Conservation (phyloP, 2,888 invertebrate species). For the Syrista parreyssii region DNA sequence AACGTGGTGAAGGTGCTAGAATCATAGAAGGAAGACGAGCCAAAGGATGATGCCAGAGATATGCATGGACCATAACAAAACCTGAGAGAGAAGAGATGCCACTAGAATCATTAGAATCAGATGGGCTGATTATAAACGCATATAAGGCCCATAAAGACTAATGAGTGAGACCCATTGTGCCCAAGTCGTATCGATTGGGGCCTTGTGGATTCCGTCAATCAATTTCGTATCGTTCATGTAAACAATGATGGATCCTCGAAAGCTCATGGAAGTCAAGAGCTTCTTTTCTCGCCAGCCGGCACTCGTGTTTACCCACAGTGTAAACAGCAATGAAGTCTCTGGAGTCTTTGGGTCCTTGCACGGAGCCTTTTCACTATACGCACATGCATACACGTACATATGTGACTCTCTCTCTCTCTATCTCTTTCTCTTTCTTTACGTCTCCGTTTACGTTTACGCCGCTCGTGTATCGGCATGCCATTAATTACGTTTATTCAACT, state of each 20-base stretch:
- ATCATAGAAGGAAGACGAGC: not conserved
- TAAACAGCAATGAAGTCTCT: not conserved
- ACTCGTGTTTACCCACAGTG: not conserved
- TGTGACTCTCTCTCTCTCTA: slow-evolving; percentile 5
- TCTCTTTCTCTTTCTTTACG: slow-evolving; percentile 10
- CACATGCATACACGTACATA: not conserved
- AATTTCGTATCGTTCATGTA: not conserved
- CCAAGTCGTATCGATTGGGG: not conserved
- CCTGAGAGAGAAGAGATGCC: not conserved
- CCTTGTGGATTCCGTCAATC: not conserved
- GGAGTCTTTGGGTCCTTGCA: not conserved
- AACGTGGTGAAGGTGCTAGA: not conserved
- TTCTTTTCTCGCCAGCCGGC: not conserved
- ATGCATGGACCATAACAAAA: not conserved
- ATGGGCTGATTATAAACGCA: not conserved
- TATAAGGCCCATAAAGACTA: not conserved
- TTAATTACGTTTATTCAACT: slow-evolving; percentile 54
- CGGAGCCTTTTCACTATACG: not conserved
- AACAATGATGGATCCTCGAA: not conserved
- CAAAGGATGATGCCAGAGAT: not conserved
- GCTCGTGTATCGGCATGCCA: slow-evolving; percentile 22
- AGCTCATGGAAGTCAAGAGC: not conserved
- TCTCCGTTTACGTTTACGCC: slow-evolving; percentile 16
- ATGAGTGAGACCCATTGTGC: not conserved
- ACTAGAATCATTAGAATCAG: not conserved